phyloP scores from a whole-genome alignment of 2,797 vertebrate species.

The Alfaro cultratus region DNA sequence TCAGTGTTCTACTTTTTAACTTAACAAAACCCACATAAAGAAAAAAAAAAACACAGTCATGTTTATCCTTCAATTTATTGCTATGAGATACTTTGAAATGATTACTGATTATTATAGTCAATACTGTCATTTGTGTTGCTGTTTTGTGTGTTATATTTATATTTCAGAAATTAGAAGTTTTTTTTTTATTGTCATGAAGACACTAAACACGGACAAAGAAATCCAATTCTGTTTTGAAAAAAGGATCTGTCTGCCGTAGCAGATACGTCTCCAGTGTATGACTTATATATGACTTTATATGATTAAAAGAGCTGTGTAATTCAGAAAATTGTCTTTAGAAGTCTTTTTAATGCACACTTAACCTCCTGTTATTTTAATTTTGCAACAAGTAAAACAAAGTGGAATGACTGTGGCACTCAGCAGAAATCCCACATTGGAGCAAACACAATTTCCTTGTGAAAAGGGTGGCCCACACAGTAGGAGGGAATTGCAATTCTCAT shows the following conservation, averaged over 20 bases:
- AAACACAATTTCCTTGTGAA: not conserved
- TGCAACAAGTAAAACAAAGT: conserved; percentile 18
- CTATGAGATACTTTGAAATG: conserved; percentile 11
- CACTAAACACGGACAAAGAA: conserved; percentile 14
- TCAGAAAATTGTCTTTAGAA: not conserved
- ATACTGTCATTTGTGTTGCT: not conserved
- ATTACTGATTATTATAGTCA: not conserved
- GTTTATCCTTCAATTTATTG: conserved; percentile 72
- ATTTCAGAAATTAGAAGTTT: conserved; percentile 17
- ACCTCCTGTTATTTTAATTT: conserved; percentile 18
- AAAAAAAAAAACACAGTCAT: conserved; percentile 13
- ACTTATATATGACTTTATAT: conserved; percentile 4
- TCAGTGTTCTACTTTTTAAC: not conserved
- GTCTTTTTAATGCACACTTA: not conserved
- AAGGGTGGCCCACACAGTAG: not conserved
- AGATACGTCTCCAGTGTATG: conserved; percentile 74
- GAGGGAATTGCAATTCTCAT: not conserved
- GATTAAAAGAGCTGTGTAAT: conserved; percentile 15
- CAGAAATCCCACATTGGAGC: not conserved
- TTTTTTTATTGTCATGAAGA: conserved; percentile 8
- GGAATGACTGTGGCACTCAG: conserved; percentile 13
- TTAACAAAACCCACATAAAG: not conserved
- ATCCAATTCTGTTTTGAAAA: conserved; percentile 38
- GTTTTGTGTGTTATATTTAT: not conserved
- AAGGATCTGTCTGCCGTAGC: conserved; percentile 18